phyloP scores from a whole-genome alignment of 2,888 invertebrate species.

The Hemaris fuciformis region DNA sequence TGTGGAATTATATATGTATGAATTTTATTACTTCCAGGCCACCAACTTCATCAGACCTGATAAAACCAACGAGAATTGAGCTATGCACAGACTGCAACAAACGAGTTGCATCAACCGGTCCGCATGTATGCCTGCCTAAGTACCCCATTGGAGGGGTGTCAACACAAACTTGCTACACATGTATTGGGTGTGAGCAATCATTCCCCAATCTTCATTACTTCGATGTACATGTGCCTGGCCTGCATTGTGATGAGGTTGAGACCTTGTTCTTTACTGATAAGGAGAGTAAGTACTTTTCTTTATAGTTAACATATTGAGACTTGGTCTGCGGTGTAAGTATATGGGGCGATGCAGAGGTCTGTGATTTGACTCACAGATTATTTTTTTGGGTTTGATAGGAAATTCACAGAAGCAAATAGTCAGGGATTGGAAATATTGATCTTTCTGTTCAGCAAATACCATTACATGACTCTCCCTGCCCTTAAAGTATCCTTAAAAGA shows the following conservation, averaged over 20 bases:
- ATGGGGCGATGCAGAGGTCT: too few relatives aligned
- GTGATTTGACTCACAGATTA: too few relatives aligned
- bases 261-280: constrained; percentile 49
- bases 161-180: constrained; percentile 25
- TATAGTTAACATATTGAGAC: too few relatives aligned
- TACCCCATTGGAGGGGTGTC: background rate
- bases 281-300: constrained; percentile 7
- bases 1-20: too few relatives aligned
- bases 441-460: too few relatives aligned
- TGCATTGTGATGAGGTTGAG: constrained; percentile 43
- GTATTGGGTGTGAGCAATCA: constrained; percentile 45
- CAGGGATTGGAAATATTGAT: too few relatives aligned
- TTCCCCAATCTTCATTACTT: constrained; percentile 40
- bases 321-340: too few relatives aligned
- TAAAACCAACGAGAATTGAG: constrained; percentile 50
- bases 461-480: too few relatives aligned
- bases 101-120: constrained; percentile 19
- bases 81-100: constrained; percentile 37
- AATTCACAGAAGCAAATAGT: too few relatives aligned
- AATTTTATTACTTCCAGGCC: constrained; percentile 34
- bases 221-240: constrained; percentile 45
- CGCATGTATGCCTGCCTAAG: constrained; percentile 20
- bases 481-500: too few relatives aligned
- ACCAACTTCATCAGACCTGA: constrained; percentile 33
- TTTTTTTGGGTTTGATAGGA: too few relatives aligned